Conservation (phyloP, 1,140 invertebrate species). For the Scaptomyza pallida region DNA sequence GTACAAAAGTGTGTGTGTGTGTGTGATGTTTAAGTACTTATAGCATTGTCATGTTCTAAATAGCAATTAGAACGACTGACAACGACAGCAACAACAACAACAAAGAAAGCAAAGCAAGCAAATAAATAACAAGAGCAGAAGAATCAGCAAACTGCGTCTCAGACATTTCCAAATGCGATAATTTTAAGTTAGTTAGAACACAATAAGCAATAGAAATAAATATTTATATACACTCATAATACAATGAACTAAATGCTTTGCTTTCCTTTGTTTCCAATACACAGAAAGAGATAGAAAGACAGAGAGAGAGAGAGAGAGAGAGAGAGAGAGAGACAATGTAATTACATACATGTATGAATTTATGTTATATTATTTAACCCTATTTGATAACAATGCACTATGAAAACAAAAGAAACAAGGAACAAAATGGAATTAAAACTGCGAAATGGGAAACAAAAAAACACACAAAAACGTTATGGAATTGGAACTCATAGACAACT, state of each 20-base stretch:
- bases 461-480: no score
- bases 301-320: no score
- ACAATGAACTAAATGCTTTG: neutral
- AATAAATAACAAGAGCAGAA: constrained; percentile 6
- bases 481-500: no score
- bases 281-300: no score
- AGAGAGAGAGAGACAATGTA: neutral
- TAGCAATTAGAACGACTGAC: constrained; percentile 40
- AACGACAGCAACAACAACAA: constrained; percentile 34
- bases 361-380: constrained; percentile 64
- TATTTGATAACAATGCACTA: constrained; percentile 40
- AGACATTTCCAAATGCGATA: constrained; percentile 48
- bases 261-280: no score
- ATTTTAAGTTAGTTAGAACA: constrained; percentile 50
- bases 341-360: constrained; percentile 13
- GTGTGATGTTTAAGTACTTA: constrained; percentile 3
- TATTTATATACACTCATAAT: neutral
- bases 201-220: constrained; percentile 16
- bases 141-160: constrained; percentile 55
- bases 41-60: constrained; percentile 52
- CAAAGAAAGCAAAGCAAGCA: no score
- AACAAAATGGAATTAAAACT: no score
- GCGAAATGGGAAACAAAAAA: no score
- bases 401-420: neutral
- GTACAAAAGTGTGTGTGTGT: constrained; percentile 7